Percentiles rank a stretch among this genome's conserved stretches.
Evolutionary conservation across 23 tunicate genomes (phyloP).

Genomic region (Halocynthia roretzi): DNA sequence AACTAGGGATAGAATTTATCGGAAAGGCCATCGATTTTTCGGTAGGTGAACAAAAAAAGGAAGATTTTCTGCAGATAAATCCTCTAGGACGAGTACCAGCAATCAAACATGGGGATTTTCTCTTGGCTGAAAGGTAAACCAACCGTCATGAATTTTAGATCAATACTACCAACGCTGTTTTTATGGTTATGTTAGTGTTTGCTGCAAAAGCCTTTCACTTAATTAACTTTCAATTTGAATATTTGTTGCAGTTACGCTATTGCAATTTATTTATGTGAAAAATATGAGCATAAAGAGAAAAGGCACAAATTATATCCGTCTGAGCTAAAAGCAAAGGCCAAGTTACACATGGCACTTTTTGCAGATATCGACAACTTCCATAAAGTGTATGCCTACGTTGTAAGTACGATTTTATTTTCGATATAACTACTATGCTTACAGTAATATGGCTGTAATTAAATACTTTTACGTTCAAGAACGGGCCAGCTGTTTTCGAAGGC

Average conservation of each 20-base stretch:
- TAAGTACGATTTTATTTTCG: neutral
- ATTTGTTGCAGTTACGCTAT: slow-evolving; percentile 30
- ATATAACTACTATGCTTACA: neutral
- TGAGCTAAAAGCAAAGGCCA: neutral
- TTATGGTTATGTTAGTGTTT: too few species aligned
- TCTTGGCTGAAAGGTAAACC: slow-evolving; percentile 22
- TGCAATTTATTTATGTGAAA: slow-evolving; percentile 28
- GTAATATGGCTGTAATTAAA: neutral
- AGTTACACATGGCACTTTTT: slow-evolving; percentile 2
- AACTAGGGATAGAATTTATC: slow-evolving; percentile 12
- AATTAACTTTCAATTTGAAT: too few species aligned
- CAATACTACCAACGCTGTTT: too few species aligned
- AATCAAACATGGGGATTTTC: slow-evolving; percentile 16
- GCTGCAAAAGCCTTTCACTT: too few species aligned
- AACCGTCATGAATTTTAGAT: too few species aligned
- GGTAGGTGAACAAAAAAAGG: slow-evolving; percentile 15
- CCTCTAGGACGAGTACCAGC: slow-evolving; percentile 34
- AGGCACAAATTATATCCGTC: slow-evolving; percentile 16
- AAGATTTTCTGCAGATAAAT: slow-evolving; percentile 19
- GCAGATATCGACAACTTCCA: slow-evolving; percentile 19
- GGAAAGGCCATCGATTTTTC: slow-evolving; percentile 14
- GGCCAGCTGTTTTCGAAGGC: slow-evolving; percentile 5
- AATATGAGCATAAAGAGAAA: slow-evolving; percentile 23
- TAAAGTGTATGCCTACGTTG: neutral
- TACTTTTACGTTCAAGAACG: slow-evolving; percentile 2